Conservation (phyloP, 1,140 invertebrate species). For the Chrysoperla carnea region DNA sequence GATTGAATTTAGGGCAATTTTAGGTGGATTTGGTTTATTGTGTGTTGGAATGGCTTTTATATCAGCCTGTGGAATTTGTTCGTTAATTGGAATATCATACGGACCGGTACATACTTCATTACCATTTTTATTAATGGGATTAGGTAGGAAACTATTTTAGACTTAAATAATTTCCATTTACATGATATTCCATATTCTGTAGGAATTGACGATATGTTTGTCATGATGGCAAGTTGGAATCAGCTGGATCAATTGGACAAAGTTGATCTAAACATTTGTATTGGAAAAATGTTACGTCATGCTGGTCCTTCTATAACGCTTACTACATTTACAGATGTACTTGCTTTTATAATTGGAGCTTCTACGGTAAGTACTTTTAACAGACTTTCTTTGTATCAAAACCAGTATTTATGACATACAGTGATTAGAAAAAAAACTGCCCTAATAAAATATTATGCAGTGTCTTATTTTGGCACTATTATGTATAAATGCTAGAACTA, state of each 20-base stretch:
- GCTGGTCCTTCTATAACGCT: conserved; percentile 69
- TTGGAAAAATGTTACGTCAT: conserved; percentile 52
- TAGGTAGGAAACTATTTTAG: conserved; percentile 17
- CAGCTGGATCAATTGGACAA: conserved; percentile 30
- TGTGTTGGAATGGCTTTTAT: conserved; percentile 61
- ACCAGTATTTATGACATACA: conserved; percentile 1
- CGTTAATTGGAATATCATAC: conserved; percentile 51
- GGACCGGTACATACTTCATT: conserved; percentile 67
- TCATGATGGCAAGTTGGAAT: conserved; percentile 59
- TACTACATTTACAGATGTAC: conserved; percentile 66
- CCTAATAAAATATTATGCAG: not conserved
- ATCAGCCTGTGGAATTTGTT: conserved; percentile 53
- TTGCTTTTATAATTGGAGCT: conserved; percentile 55
- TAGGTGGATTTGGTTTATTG: conserved; percentile 45
- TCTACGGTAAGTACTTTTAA: conserved; percentile 32
- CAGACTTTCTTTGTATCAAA: not conserved
- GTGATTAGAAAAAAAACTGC: not conserved
- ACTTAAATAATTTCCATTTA: not conserved
- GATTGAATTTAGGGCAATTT: conserved; percentile 48
- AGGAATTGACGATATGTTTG: conserved; percentile 66
- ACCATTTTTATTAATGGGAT: conserved; percentile 64
- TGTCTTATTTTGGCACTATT: conserved; percentile 3
- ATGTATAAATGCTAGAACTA: conserved; percentile 1
- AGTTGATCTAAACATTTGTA: conserved; percentile 34
- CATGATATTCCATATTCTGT: not conserved